Base-by-base conservation (phyloP, 2,888 invertebrate species). In the Drosophila aldrichi region DNA sequence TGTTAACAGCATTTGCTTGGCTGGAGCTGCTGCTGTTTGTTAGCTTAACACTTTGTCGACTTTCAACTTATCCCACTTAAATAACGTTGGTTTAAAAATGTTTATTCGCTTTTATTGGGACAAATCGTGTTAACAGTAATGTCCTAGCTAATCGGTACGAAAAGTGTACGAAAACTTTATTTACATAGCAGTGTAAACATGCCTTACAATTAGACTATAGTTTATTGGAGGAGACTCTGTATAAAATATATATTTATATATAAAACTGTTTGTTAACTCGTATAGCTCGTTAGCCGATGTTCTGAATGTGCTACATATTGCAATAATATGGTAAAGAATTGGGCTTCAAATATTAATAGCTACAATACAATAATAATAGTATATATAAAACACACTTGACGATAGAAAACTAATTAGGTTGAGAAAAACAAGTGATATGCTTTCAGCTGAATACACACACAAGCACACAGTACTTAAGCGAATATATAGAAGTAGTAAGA, bases 151-250 rank as follows among this genome's bases (percentile, higher is more conserved):
- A 79, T 75, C 66, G 79, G 77, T 77, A 77, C 80, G 36, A 77
- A 77, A 77, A 77, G 76, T 75, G 77, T 77, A 77, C 77, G 57
- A 61, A 66, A 79, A 67, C 49, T 60, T 49, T 77, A 70, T 77
- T 70, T 79, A 75, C 80, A 77, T 70, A 75, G 55, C 70, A 60
- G 56, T 79, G 70, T 79, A 79, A 75, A 77, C 55, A 64, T 67
- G 59, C 49, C 59, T 70, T 82, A 72, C 51, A 62, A 66, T 79
- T 84, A 77, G 65, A 67, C 58, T 77, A 61, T 43, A 51, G 14
- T 56, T 49, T 44, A 65, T 54, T 34, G 88, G 72, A 84, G 71
- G 82, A 89, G 84, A 84, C 88, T 84, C 89, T 84, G 25, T 64
- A 71, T 54, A 69, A 72, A 79, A 67, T 52, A 75, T 67, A 58